A percentile compares a stretch with the other conserved stretches of the same genome.
Conservation (phyloP, 2,797 vertebrate species). For the Gallinago solitaria region DNA sequence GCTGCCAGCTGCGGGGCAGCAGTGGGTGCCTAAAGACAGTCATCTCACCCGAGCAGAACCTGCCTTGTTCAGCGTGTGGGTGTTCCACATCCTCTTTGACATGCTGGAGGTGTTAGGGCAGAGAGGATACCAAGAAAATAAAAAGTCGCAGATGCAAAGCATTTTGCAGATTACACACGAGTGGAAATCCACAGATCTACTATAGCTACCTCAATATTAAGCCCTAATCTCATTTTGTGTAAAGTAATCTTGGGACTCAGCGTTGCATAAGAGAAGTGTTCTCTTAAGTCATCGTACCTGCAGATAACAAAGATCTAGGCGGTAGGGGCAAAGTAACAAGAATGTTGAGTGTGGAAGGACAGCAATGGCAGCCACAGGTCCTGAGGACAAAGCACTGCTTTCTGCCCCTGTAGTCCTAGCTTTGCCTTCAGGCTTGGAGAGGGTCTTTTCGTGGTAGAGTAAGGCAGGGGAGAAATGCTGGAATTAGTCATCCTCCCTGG, state of each 20-base stretch:
- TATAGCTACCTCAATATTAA: slow-evolving; percentile 62
- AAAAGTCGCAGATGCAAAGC: background rate
- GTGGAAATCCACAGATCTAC: slow-evolving; percentile 24
- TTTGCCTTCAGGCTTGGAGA: background rate
- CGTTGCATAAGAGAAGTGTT: slow-evolving; percentile 28
- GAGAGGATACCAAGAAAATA: background rate
- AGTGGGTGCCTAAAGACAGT: background rate
- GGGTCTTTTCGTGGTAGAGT: background rate
- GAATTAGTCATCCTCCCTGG: background rate
- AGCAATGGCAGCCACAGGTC: background rate
- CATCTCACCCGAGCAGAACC: background rate
- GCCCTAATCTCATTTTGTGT: slow-evolving; percentile 47
- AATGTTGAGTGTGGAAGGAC: background rate
- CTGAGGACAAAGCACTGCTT: background rate
- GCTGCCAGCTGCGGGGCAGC: background rate
- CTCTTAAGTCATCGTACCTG: background rate
- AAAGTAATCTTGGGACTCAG: background rate
- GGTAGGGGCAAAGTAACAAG: background rate
- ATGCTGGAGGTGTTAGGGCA: background rate
- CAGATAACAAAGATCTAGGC: background rate
- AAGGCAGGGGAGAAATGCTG: background rate
- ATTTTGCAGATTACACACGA: background rate
- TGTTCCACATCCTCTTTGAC: background rate
- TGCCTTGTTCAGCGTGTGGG: background rate
- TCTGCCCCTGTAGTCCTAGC: background rate